Base-by-base conservation (phyloP, 2,113 vertebrate species). In the Nerophis lumbriciformis region DNA sequence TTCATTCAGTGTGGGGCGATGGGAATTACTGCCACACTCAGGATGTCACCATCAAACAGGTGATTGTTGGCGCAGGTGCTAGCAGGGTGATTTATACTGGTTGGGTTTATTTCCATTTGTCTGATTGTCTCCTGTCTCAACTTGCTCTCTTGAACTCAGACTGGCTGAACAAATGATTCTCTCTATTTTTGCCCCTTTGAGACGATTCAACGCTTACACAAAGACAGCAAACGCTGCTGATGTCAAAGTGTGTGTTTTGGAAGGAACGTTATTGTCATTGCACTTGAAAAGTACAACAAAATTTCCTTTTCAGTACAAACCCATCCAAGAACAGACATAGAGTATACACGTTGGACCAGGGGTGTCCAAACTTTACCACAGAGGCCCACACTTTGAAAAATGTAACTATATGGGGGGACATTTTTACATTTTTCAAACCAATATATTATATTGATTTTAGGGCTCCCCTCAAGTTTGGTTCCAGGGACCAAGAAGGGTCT, bases 61-160 rank as follows among this genome's bases (percentile, higher is more conserved):
- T 80, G 61, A 62, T 53, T 85, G 80, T 79, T 81, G 67, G 78
- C 70, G 59, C 84, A 81, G 77, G 80, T 83, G 82, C 72, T 42
- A 61, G 21, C 8, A 19, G 70, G 64, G 65, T 78, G 68, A 73
- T 71, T 72, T 51, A 54, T 48, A 48, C 39, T 64, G 65, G 36
- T 68, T 59, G 61, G 69, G 68, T 77, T 78, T 80, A 72, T 83
- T 78, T 79, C 68, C 76, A 68, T 58, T 68, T 75, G 54, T 74
- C 74, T 59, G 62, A 73, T 63, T 80, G 61, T 66, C 73, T 62
- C 86, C 78, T 84, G 71, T 72, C 65, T 78, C 72, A 71, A 69
- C 83, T 65, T 88, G 76, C 67, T 68, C 76, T 53, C 56, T 81
- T 59, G 79, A 4, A 53, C 77, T 85, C 69, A 73, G 65, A 64